phyloP scores from a whole-genome alignment of 2,888 invertebrate genomes.

The Rhingia rostrata region DNA sequence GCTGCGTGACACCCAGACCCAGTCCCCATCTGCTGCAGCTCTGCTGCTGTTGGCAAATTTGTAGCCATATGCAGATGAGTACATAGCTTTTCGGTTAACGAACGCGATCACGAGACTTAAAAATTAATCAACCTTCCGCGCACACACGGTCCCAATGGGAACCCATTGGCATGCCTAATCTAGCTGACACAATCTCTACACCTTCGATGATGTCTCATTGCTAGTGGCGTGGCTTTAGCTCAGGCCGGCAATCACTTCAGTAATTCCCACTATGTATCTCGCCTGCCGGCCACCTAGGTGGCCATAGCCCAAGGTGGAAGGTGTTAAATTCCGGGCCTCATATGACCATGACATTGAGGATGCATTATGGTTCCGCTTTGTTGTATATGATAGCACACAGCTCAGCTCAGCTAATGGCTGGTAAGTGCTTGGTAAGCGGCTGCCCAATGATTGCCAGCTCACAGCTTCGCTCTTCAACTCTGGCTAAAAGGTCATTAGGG shows the following conservation, averaged over 20 bases:
- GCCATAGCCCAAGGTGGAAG: constrained; percentile 63
- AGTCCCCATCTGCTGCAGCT: constrained; percentile 27
- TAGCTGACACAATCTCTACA: constrained; percentile 62
- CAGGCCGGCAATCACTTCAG: constrained; percentile 39
- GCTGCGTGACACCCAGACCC: constrained; percentile 61
- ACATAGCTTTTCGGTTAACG: constrained; percentile 71
- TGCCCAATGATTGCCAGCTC: constrained; percentile 29
- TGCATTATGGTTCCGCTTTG: constrained; percentile 64
- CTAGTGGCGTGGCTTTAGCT: background rate
- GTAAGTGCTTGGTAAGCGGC: constrained; percentile 65
- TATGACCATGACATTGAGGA: constrained; percentile 71
- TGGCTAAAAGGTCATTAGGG: constrained; percentile 68
- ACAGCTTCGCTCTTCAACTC: background rate
- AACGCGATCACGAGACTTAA: constrained; percentile 65
- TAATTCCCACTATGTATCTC: constrained; percentile 64
- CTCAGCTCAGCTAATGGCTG: constrained; percentile 45
- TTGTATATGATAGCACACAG: constrained; percentile 47
- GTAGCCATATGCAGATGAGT: constrained; percentile 72
- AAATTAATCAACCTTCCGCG: constrained; percentile 64
- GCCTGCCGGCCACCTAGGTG: constrained; percentile 61
- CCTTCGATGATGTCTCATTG: constrained; percentile 52
- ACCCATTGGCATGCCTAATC: constrained; percentile 52
- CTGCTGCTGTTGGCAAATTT: constrained; percentile 56
- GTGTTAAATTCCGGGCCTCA: constrained; percentile 58
- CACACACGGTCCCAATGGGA: constrained; percentile 35